Conservation (phyloP, 2,888 invertebrate genomes). For the Aleiodes leptofemur region DNA sequence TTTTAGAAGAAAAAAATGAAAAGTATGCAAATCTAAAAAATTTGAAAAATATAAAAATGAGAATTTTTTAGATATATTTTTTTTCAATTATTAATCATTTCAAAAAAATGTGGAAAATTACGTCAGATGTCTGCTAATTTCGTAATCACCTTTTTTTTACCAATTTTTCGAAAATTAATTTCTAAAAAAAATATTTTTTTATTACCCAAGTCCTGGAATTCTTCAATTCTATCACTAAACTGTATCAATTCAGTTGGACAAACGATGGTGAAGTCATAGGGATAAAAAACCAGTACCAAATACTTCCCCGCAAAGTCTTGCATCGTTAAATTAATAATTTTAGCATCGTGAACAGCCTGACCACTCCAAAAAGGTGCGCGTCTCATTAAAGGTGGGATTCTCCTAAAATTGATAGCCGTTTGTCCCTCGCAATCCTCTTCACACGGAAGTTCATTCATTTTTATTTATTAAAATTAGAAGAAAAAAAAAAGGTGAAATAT, state of each 20-base stretch:
- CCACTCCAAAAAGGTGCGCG: slow-evolving; percentile 62
- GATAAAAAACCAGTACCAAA: slow-evolving; percentile 62
- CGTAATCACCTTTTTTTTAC: too few relatives aligned
- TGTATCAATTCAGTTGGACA: slow-evolving; percentile 65
- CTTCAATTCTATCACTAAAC: slow-evolving; percentile 62
- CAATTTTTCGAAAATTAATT: background rate
- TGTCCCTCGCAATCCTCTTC: slow-evolving; percentile 30
- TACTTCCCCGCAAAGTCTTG: slow-evolving; percentile 60
- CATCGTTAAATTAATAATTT: slow-evolving; percentile 56
- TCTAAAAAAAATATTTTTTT: background rate
- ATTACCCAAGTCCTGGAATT: slow-evolving; percentile 59
- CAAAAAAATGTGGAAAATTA: too few relatives aligned
- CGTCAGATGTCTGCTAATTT: too few relatives aligned
- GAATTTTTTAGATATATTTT: too few relatives aligned
- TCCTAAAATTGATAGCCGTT: background rate
- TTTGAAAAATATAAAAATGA: too few relatives aligned
- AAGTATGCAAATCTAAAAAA: too few relatives aligned
- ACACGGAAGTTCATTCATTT: slow-evolving; percentile 44
- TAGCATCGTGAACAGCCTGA: slow-evolving; percentile 56
- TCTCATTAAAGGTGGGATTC: slow-evolving; percentile 52
- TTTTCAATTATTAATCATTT: too few relatives aligned
- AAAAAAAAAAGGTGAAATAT: slow-evolving; percentile 5
- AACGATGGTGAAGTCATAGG: slow-evolving; percentile 61
- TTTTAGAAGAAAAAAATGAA: too few relatives aligned
- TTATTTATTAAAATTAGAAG: background rate